Conservation (phyloP, 2,888 invertebrate genomes). For the Rhingia campestris region DNA sequence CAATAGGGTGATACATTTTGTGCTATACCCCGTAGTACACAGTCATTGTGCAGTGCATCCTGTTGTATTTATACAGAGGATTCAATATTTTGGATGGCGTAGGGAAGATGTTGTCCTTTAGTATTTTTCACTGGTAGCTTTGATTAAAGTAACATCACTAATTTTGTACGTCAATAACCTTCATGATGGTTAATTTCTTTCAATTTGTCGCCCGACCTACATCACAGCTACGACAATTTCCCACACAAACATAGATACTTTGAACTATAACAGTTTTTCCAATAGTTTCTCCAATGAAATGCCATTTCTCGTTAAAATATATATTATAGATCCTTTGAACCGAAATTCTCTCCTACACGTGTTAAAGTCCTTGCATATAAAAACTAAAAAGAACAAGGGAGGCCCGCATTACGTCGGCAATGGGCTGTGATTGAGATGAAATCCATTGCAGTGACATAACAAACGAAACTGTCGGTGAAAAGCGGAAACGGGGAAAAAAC, state of each 20-base stretch:
- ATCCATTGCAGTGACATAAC: slow-evolving; percentile 35
- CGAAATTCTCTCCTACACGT: neutral
- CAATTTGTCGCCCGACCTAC: neutral
- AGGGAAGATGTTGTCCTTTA: no score
- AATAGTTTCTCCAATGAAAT: neutral
- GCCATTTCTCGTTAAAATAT: neutral
- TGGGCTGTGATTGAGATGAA: slow-evolving; percentile 21
- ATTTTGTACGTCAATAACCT: no score
- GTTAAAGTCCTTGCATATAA: slow-evolving; percentile 15
- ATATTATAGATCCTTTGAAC: neutral
- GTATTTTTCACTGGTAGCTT: no score
- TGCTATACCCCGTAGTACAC: no score
- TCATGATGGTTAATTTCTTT: neutral
- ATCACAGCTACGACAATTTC: neutral
- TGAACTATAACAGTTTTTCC: neutral
- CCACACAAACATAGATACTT: neutral
- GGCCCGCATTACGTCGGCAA: slow-evolving; percentile 23
- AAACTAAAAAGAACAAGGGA: neutral
- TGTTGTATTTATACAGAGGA: no score
- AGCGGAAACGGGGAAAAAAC: neutral
- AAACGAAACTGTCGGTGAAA: slow-evolving; percentile 23
- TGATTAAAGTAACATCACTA: no score
- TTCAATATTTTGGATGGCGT: no score
- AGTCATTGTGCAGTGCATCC: no score
- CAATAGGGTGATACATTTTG: no score